Evolutionary conservation across 2,888 invertebrate genomes (phyloP), one percentile per base, ranked within the genome.

Genomic region (Leptopilina myrica): DNA sequence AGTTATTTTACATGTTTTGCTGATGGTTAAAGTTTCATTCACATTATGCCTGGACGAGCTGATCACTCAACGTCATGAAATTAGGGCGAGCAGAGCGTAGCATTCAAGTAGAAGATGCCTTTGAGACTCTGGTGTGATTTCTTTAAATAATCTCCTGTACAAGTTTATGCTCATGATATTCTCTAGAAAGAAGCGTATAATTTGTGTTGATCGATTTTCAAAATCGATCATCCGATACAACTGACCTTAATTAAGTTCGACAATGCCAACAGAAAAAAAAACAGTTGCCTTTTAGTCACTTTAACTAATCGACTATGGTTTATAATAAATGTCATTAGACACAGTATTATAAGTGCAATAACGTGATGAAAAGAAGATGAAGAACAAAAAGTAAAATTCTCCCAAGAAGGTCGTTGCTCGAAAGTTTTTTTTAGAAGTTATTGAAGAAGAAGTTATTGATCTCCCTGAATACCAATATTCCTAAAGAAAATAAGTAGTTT

Each of bases 81-180:
- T 14, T 56, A 40, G 73, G 73, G 40, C 73, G n/a, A 56, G 15
- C 33, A 73, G 53, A 73, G 56, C 7, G 8, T 73, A 8, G 56
- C 73, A 73, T 73, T 73, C 56, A 73, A 53, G 73, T 73, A 56
- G 56, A 73, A 73, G 73, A 73, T 73, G 73, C 56, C 73, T 73
- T 73, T 73, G 56, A 73, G 14, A 26, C 73, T 73, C 56, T 73
- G 56, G 56, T 53, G n/a, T n/a, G 56, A 73, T 56, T 53, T 56
- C 73, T 73, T 73, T 56, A 73, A 73, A 56, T 73, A 56, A 15
- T 56, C 33, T 73, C 33, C 8, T 33, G 6, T 56, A 73, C 73
- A 73, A 56, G n/a, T 53, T 73, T 49, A 56, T 9, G 56, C n/a
- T 73, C 33, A 14, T 56, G 56, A 69, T 69, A 9, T 56, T 33